These are phyloP conservation scores for Marmota flaviventris DNA, from an alignment of 2,113 vertebrate genomes.

Conservation along the genomic window DNA sequence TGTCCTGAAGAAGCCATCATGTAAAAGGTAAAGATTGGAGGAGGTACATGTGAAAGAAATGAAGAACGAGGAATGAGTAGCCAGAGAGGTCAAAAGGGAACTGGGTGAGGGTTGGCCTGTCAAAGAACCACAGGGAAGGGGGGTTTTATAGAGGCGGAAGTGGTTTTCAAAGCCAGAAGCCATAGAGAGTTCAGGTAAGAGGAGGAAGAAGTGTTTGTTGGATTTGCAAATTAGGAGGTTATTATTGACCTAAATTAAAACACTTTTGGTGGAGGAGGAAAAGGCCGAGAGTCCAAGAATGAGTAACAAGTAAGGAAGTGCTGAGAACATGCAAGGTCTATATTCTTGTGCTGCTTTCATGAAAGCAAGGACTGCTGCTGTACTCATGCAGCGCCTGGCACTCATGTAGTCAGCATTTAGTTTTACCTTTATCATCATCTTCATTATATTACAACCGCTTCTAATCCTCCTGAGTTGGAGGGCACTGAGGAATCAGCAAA, in stretches of 20 bases:
- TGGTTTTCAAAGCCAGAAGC: conserved; percentile 64
- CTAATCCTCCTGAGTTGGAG: background rate
- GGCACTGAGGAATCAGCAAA: background rate
- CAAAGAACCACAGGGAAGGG: conserved; percentile 6
- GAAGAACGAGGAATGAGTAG: background rate
- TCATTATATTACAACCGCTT: background rate
- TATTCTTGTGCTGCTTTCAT: background rate
- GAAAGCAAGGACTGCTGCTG: background rate
- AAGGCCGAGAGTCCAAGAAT: background rate
- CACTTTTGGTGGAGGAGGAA: background rate
- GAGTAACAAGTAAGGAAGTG: background rate
- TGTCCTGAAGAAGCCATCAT: background rate
- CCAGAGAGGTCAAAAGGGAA: conserved; percentile 51
- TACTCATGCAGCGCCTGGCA: background rate
- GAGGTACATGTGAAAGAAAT: background rate
- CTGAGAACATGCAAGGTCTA: background rate
- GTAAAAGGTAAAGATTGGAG: background rate
- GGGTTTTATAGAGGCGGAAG: conserved; percentile 63
- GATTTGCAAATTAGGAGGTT: conserved; percentile 38
- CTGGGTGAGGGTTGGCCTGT: background rate
- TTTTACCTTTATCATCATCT: background rate
- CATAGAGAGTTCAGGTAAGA: conserved; percentile 36
- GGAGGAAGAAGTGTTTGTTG: background rate
- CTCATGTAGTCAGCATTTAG: background rate
- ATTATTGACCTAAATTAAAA: background rate